These are phyloP conservation scores for Melanogrammus aeglefinus DNA, from an alignment of 2,797 vertebrate genomes.

Conservation along the genomic window DNA sequence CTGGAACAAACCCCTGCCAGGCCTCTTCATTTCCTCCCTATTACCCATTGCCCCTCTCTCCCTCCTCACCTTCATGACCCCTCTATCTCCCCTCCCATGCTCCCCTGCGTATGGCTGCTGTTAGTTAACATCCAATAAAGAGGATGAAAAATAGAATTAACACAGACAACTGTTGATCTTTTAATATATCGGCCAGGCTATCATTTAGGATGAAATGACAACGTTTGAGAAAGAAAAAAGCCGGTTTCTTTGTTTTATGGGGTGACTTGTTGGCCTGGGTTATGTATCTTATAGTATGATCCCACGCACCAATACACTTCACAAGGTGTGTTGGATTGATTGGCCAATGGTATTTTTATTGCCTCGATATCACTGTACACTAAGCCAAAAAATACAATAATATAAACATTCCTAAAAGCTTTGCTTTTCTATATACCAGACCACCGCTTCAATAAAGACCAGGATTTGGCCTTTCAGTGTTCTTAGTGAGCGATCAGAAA, in stretches of 20 bases:
- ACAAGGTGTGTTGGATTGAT: not conserved
- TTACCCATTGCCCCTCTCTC: not conserved
- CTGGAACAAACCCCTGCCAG: conserved; percentile 35
- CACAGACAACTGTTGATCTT: not conserved
- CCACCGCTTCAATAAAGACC: conserved; percentile 1
- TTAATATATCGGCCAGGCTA: not conserved
- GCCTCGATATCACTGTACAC: not conserved
- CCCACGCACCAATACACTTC: not conserved
- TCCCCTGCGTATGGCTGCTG: not conserved
- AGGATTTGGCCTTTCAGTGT: conserved; percentile 7
- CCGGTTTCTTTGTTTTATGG: not conserved
- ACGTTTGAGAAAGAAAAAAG: not conserved
- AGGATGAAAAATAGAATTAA: not conserved
- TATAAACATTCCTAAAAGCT: not conserved
- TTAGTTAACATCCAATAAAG: not conserved
- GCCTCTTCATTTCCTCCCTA: conserved; percentile 10
- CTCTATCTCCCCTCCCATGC: not conserved
- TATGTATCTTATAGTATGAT: not conserved
- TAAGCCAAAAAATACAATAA: not conserved
- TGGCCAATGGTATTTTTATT: not conserved
- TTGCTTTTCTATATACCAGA: conserved; percentile 1
- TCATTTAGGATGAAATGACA: not conserved
- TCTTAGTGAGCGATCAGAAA: not conserved
- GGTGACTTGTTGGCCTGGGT: not conserved
- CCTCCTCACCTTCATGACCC: not conserved